These are phyloP conservation scores for Heliopora coerulea DNA, from an alignment of 92 coral and sea anemone species.

Conservation along the genomic window DNA sequence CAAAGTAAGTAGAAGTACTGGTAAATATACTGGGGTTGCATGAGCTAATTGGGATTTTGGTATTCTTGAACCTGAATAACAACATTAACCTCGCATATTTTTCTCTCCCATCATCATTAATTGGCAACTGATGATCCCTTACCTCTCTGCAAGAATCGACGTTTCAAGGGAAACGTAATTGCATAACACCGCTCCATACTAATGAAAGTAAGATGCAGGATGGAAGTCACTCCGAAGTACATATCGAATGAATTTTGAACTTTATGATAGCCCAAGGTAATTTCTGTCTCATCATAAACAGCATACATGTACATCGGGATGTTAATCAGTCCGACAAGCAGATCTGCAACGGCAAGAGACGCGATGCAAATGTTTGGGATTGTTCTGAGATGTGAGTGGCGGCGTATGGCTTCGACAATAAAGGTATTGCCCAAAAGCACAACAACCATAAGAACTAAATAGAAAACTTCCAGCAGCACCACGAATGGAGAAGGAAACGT, in stretches of 20 bases:
- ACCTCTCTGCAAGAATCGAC: conserved; percentile 79
- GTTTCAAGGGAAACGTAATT: conserved; percentile 78
- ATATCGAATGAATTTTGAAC: conserved; percentile 53
- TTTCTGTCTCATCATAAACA: background rate
- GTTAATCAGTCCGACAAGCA: conserved; percentile 21
- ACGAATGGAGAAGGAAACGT: conserved; percentile 10
- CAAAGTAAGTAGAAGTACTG: too few species aligned
- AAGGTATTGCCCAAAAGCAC: conserved; percentile 24
- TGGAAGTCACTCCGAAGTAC: conserved; percentile 79
- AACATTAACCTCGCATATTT: too few species aligned
- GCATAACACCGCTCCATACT: conserved; percentile 96
- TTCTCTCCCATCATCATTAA: too few species aligned
- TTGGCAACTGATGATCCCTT: too few species aligned
- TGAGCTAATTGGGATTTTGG: too few species aligned
- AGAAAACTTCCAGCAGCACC: conserved; percentile 20
- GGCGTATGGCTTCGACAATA: conserved; percentile 29
- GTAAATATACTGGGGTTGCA: too few species aligned
- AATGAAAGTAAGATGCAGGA: conserved; percentile 80
- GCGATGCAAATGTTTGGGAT: conserved; percentile 32
- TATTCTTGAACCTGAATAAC: too few species aligned
- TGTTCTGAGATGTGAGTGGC: conserved; percentile 20
- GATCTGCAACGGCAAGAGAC: conserved; percentile 35
- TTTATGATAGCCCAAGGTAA: background rate
- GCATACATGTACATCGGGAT: conserved; percentile 40
- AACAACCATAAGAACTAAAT: background rate